Evolutionary conservation across 2,888 invertebrate genomes (phyloP).

Genomic region (Coremacera marginata): DNA sequence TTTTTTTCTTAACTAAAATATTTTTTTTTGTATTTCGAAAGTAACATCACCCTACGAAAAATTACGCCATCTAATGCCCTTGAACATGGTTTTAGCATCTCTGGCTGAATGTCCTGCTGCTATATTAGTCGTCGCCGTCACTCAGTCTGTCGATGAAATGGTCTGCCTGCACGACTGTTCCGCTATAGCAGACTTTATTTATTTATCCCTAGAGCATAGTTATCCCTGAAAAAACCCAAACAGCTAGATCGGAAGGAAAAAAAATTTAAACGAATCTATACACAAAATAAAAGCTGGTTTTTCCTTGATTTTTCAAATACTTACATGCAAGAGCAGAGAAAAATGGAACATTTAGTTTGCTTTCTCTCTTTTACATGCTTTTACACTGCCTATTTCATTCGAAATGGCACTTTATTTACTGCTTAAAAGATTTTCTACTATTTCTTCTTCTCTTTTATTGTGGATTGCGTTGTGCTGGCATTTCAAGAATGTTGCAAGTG

Average conservation of each 20-base stretch:
- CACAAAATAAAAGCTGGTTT: background rate
- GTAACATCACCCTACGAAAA: background rate
- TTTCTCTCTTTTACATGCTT: background rate
- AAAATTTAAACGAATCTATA: conserved; percentile 27
- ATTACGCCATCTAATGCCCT: background rate
- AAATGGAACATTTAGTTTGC: background rate
- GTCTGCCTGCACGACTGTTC: conserved; percentile 1
- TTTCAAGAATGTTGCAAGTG: background rate
- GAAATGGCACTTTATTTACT: background rate
- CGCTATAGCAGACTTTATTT: conserved; percentile 14
- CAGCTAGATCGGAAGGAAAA: background rate
- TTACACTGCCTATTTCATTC: background rate
- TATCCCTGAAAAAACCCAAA: conserved; percentile 24
- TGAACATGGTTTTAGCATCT: background rate
- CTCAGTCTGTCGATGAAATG: background rate
- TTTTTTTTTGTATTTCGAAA: background rate
- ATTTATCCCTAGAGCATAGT: conserved; percentile 29
- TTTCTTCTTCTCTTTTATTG: background rate
- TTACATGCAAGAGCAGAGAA: background rate
- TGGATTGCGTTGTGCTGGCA: background rate
- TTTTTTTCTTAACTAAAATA: background rate
- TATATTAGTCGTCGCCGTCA: background rate
- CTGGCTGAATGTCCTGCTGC: background rate
- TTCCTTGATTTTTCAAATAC: background rate
- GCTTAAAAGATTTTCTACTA: background rate